Base-by-base conservation (phyloP, 1,140 invertebrate species). In the Papilio helenus region DNA sequence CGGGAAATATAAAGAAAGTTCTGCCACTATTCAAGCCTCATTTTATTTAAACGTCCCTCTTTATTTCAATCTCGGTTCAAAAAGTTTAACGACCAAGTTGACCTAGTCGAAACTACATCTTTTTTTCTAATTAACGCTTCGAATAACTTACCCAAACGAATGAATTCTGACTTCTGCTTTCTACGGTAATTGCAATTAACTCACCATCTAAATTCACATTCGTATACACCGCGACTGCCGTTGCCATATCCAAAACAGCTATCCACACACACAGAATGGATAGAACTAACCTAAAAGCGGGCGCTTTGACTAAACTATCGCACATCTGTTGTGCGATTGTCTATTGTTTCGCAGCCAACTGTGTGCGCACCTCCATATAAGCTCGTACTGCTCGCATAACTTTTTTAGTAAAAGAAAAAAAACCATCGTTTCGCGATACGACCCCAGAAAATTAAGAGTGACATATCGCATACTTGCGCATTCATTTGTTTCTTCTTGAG, bases 1-100 rank as follows among this genome's bases (percentile, higher is more conserved):
- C 10, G 61, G 61, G 61, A 65, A 65, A 65, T 65, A 65, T 65
- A 65, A 65, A 65, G 61, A 65, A 65, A 65, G 26, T 65, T 65
- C 61, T 29, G 23, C 61, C 23, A 65, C 61, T 65, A 65, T 65
- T 65, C 61, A 65, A 65, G 61, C 61, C 23, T 65, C 61, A 65
- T 65, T 65, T 65, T 65, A 65, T 65, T 65, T 65, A 65, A 65
- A 29, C 61, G 61, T 65, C 29, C n/a, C 61, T 65, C 61, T 65
- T 65, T 65, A 65, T 65, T 65, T 65, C 61, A 65, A 65, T 29
- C 61, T 65, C 61, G 23, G 61, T 29, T 65, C 61, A 65, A 65
- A 65, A 65, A 65, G 26, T 29, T 65, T 65, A 65, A 65, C 26
- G 61, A 65, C 61, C 23, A 29, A 65, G 61, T 65, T 65, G 61